Evolutionary conservation across 2,797 vertebrate species (phyloP).

Genomic region (Gallinago stenura): DNA sequence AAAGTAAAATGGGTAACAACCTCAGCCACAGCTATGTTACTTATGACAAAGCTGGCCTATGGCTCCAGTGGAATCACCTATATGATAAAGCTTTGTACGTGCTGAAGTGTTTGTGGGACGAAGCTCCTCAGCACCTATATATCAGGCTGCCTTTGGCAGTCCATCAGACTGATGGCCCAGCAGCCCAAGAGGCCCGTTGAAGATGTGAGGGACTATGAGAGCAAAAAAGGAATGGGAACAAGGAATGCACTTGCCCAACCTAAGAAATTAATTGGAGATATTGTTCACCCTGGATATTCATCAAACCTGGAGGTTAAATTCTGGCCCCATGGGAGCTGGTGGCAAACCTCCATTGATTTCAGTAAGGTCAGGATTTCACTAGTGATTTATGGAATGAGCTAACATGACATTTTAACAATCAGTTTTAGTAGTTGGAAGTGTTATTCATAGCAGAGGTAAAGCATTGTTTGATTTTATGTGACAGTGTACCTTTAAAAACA

Average conservation of each 20-base stretch:
- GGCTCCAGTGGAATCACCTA: constrained; percentile 33
- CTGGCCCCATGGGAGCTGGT: constrained; percentile 54
- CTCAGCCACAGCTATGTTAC: constrained; percentile 39
- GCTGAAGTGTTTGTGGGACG: constrained; percentile 60
- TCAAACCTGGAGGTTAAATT: constrained; percentile 58
- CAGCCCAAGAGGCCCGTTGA: constrained; percentile 33
- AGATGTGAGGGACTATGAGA: constrained; percentile 39
- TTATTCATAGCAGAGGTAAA: constrained; percentile 66
- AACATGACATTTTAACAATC: constrained; percentile 71
- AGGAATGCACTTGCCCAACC: constrained; percentile 58
- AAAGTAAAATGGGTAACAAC: constrained; percentile 26
- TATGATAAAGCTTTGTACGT: constrained; percentile 36
- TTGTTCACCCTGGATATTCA: constrained; percentile 63
- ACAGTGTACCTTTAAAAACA: constrained; percentile 64
- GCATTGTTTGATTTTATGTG: constrained; percentile 72
- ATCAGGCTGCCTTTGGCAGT: constrained; percentile 19
- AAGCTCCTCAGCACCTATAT: constrained; percentile 7
- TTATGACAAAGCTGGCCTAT: background rate
- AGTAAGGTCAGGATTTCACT: constrained; percentile 55
- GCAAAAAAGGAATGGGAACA: constrained; percentile 17
- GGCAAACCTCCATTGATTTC: constrained; percentile 66
- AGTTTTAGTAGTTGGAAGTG: constrained; percentile 65
- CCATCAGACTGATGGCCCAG: background rate
- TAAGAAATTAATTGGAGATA: constrained; percentile 64
- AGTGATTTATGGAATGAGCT: constrained; percentile 55